phyloP scores from a whole-genome alignment of 2,888 invertebrate species.

The Mesorhabditis belari region DNA sequence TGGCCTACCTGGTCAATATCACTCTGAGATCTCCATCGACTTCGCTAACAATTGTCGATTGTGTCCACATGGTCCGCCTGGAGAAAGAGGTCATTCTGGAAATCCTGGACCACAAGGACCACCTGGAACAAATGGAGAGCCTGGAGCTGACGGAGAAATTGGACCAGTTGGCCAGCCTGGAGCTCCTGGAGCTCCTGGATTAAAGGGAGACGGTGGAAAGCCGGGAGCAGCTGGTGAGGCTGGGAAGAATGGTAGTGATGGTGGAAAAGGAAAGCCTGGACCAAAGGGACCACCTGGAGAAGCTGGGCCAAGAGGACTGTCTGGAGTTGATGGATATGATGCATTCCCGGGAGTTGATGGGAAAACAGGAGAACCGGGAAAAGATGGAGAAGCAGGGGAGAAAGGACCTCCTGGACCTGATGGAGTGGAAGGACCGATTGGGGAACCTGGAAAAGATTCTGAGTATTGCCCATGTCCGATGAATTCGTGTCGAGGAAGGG shows the following conservation, averaged over 20 bases:
- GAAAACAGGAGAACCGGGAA: no score
- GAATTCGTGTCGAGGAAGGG: no score
- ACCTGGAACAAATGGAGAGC: constrained; percentile 20
- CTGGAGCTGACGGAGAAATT: constrained; percentile 18
- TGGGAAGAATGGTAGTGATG: constrained; percentile 16
- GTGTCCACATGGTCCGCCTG: constrained; percentile 23
- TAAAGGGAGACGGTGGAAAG: constrained; percentile 18
- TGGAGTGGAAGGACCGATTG: no score
- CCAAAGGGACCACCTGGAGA: no score
- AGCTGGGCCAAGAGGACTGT: no score
- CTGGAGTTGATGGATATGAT: no score
- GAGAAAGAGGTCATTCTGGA: constrained; percentile 16
- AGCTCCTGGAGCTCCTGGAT: constrained; percentile 18
- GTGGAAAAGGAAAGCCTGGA: constrained; percentile 24
- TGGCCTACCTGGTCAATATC: constrained; percentile 6
- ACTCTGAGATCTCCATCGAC: constrained; percentile 1
- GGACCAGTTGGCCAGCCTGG: constrained; percentile 24
- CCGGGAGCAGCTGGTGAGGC: constrained; percentile 19
- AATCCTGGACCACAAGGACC: constrained; percentile 20
- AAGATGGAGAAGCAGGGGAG: no score
- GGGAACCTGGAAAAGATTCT: no score
- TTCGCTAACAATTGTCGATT: constrained; percentile 2
- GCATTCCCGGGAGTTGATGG: no score
- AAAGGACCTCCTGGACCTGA: no score
- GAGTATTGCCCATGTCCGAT: no score